Percentiles rank a stretch among this genome's conserved stretches.
Evolutionary conservation across 2,797 vertebrate genomes (phyloP).

Genomic region (Rhincodon typus): DNA sequence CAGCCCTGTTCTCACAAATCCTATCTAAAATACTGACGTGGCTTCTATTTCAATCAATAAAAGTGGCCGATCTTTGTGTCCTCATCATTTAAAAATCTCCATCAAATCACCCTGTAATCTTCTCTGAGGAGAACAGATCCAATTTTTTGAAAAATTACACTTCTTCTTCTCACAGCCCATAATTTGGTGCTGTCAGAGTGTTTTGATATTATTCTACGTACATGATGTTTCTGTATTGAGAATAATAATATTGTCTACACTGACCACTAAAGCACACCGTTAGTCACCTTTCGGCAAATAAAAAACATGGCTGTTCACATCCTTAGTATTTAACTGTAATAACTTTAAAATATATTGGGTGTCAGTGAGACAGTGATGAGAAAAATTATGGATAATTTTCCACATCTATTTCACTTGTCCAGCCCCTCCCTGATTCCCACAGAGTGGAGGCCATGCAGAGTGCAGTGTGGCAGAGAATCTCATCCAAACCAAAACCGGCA

Average conservation of each 20-base stretch:
- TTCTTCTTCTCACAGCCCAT: neutral
- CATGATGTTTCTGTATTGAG: neutral
- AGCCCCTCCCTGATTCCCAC: neutral
- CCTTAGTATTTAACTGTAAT: too few relatives aligned
- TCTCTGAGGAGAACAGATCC: neutral
- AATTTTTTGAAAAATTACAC: neutral
- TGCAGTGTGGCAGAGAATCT: neutral
- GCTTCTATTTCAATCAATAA: neutral
- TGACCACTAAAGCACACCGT: neutral
- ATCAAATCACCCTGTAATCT: neutral
- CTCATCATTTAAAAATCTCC: neutral
- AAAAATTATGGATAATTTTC: neutral
- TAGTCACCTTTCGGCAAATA: neutral
- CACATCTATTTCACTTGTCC: neutral
- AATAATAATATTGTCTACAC: neutral
- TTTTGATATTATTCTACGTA: neutral
- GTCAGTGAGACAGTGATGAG: neutral
- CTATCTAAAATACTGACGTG: neutral
- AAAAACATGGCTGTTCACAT: neutral
- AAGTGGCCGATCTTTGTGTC: neutral
- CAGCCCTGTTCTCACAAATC: neutral
- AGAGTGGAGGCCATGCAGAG: too few relatives aligned
- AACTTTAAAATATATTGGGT: neutral
- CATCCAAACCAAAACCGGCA: neutral
- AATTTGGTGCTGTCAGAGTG: neutral